Conservation (phyloP, 2,113 vertebrate genomes). For the Rhinogobius similis region DNA sequence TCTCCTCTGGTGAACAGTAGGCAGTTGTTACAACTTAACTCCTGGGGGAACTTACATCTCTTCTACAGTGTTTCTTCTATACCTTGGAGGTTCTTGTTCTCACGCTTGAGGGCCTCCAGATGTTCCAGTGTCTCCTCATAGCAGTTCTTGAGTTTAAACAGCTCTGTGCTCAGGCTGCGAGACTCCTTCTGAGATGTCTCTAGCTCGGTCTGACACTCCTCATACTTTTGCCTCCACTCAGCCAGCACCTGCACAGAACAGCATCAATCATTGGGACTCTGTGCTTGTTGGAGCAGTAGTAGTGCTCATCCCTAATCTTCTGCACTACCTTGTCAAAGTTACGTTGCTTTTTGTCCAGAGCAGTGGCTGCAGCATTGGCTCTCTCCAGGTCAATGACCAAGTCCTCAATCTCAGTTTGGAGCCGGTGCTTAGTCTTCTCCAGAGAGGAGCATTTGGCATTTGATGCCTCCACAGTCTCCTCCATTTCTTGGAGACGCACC, state of each 20-base stretch:
- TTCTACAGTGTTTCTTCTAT: slow-evolving; percentile 10
- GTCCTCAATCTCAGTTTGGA: slow-evolving; percentile 92
- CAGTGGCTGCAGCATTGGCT: slow-evolving; percentile 81
- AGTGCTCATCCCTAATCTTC: background rate
- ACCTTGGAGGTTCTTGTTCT: slow-evolving; percentile 97
- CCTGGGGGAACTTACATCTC: background rate
- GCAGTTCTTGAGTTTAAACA: slow-evolving; percentile 91
- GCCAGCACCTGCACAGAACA: slow-evolving; percentile 70
- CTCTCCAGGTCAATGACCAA: slow-evolving; percentile 88
- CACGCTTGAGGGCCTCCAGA: slow-evolving; percentile 88
- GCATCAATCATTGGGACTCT: background rate
- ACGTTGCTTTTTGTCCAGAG: slow-evolving; percentile 91
- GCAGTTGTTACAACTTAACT: background rate
- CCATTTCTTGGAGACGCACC: slow-evolving; percentile 86
- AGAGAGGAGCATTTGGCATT: slow-evolving; percentile 90
- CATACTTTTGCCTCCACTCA: slow-evolving; percentile 89
- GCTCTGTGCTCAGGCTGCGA: slow-evolving; percentile 87
- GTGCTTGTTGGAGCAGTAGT: background rate
- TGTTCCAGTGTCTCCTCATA: slow-evolving; percentile 90
- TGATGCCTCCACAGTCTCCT: slow-evolving; percentile 85
- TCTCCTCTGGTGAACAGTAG: slow-evolving; percentile 82
- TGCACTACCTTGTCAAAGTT: slow-evolving; percentile 83
- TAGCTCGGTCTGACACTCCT: slow-evolving; percentile 89
- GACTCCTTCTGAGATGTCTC: slow-evolving; percentile 89
- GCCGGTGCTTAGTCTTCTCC: slow-evolving; percentile 92